These are phyloP conservation scores for Drosophila lowei DNA, from an alignment of 1,140 invertebrate genomes.

Conservation along the genomic window DNA sequence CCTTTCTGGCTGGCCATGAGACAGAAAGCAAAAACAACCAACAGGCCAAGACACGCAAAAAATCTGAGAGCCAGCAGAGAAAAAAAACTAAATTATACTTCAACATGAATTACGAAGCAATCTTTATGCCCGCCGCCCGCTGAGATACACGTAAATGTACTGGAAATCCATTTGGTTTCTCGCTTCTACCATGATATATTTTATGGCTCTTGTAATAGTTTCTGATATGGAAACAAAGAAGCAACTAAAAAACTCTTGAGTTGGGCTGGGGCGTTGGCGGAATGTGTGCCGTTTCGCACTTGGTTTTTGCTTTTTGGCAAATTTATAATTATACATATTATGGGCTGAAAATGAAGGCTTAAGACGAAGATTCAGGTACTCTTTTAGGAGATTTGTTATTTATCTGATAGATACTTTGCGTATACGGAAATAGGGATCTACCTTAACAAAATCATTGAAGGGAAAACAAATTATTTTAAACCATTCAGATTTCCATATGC, in stretches of 20 bases:
- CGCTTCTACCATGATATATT: not conserved
- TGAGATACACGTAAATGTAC: not conserved
- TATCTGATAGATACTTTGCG: not conserved
- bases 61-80: slow-evolving; percentile 15
- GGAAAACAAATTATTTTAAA: too few species aligned
- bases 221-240: slow-evolving; percentile 23
- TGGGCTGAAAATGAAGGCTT: not conserved
- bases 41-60: slow-evolving; percentile 28
- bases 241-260: slow-evolving; percentile 2
- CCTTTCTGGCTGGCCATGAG: slow-evolving; percentile 32
- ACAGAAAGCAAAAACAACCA: slow-evolving; percentile 27
- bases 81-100: slow-evolving; percentile 38
- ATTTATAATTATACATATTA: not conserved
- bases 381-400: not conserved
- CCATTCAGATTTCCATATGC: too few species aligned
- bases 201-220: slow-evolving; percentile 13
- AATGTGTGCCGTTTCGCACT: slow-evolving; percentile 13
- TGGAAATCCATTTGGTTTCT: not conserved
- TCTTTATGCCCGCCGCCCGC: slow-evolving; percentile 19
- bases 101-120: slow-evolving; percentile 33
- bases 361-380: not conserved
- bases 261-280: slow-evolving; percentile 11
- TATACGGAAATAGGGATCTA: not conserved
- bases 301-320: slow-evolving; percentile 7
- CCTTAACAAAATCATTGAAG: too few species aligned